Conservation (phyloP, 2,113 vertebrate genomes). For the Urocitellus parryii region DNA sequence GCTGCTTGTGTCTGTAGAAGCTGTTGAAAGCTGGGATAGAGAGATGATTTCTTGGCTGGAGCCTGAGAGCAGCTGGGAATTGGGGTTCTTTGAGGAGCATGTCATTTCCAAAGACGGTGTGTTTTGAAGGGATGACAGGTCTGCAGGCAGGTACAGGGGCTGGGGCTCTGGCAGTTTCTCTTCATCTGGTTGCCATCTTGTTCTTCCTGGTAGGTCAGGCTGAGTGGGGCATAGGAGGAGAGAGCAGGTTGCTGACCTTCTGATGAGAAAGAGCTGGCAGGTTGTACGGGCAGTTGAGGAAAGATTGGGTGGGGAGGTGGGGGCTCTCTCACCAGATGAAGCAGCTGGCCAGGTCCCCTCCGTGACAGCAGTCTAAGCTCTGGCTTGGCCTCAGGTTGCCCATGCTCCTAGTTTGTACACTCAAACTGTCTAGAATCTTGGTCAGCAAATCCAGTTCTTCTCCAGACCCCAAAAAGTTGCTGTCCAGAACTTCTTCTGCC, state of each 20-base stretch:
- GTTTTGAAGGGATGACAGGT: neutral
- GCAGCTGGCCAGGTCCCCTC: slow-evolving; percentile 87
- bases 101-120: neutral
- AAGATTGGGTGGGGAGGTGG: neutral
- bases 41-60: neutral
- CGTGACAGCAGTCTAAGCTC: slow-evolving; percentile 91
- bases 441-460: slow-evolving; percentile 93
- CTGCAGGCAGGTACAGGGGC: neutral
- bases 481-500: slow-evolving; percentile 83
- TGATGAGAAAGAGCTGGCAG: neutral
- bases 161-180: neutral
- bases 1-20: neutral
- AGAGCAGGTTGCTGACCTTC: neutral
- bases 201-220: slow-evolving; percentile 46
- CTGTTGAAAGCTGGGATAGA: neutral
- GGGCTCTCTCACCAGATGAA: slow-evolving; percentile 87
- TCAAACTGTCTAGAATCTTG: slow-evolving; percentile 94
- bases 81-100: neutral
- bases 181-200: slow-evolving; percentile 26
- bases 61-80: neutral
- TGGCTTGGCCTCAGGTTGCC: slow-evolving; percentile 89
- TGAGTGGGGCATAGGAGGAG: neutral
- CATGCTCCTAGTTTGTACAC: slow-evolving; percentile 76
- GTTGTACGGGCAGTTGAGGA: rapidly evolving
- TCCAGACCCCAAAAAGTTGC: slow-evolving; percentile 83